Evolutionary conservation across 2,113 vertebrate species (phyloP).

Genomic region (Thymallus thymallus): DNA sequence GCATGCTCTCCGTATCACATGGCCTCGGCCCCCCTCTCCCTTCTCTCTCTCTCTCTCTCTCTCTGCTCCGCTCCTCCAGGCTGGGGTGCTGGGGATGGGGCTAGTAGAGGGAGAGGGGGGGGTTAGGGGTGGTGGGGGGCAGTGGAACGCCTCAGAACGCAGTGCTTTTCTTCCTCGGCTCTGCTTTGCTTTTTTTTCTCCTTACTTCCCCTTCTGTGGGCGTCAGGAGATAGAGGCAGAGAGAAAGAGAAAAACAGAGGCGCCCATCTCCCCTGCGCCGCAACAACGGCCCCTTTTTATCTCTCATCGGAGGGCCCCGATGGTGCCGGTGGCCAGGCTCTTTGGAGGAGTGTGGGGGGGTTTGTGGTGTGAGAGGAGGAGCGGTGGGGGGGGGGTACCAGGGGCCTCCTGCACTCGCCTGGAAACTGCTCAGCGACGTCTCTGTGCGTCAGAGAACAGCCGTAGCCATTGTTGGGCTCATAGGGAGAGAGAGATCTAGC

Average conservation of each 20-base stretch:
- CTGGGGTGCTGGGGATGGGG: constrained; percentile 44
- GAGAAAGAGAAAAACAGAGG: constrained; percentile 56
- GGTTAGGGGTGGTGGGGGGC: constrained; percentile 16
- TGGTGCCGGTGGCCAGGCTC: constrained; percentile 63
- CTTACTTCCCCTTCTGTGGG: constrained; percentile 56
- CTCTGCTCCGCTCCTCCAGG: constrained; percentile 24
- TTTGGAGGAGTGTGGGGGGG: constrained; percentile 54
- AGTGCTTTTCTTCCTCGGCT: constrained; percentile 52
- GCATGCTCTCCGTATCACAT: constrained; percentile 90
- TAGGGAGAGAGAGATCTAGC: constrained; percentile 48
- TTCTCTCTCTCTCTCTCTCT: constrained; percentile 31
- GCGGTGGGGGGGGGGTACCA: constrained; percentile 52
- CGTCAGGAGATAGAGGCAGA: constrained; percentile 49
- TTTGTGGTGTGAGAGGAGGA: background rate
- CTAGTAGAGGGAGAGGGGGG: background rate
- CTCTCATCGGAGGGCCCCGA: constrained; percentile 67
- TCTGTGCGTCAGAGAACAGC: constrained; percentile 73
- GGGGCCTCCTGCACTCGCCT: constrained; percentile 72
- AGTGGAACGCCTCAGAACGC: constrained; percentile 60
- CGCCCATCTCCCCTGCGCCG: constrained; percentile 65
- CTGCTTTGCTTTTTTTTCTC: constrained; percentile 5
- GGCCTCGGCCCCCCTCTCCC: constrained; percentile 62
- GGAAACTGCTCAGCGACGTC: constrained; percentile 72
- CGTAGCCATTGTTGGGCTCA: constrained; percentile 70
- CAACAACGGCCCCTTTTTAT: constrained; percentile 73